phyloP scores from a whole-genome alignment of 2,797 vertebrate species.

The Pangasius sanitwongsei region DNA sequence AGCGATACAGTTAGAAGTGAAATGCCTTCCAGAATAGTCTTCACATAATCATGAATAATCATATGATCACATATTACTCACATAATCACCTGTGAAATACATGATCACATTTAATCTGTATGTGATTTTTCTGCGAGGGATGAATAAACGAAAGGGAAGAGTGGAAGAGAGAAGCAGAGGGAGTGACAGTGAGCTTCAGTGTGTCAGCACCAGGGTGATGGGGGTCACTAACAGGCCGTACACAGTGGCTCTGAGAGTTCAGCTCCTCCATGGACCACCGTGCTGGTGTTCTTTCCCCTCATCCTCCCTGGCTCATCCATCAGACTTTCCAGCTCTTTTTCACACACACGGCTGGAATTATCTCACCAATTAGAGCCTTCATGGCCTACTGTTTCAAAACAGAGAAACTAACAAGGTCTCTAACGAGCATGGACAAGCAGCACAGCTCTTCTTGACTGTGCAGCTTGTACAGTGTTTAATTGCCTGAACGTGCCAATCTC shows the following conservation, averaged over 20 bases:
- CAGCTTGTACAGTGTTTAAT: background rate
- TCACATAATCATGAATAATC: background rate
- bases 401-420: constrained; percentile 12
- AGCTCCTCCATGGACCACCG: constrained; percentile 73
- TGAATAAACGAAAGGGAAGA: background rate
- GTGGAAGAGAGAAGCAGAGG: constrained; percentile 3
- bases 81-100: background rate
- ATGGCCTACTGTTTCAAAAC: constrained; percentile 40
- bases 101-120: background rate
- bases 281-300: constrained; percentile 72
- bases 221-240: constrained; percentile 72
- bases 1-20: background rate
- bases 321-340: constrained; percentile 40
- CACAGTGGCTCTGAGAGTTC: constrained; percentile 74
- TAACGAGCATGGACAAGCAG: background rate
- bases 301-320: constrained; percentile 40
- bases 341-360: constrained; percentile 22
- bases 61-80: background rate
- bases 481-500: background rate
- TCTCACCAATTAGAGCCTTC: constrained; percentile 48
- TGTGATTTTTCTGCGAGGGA: background rate
- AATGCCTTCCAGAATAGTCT: background rate
- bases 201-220: constrained; percentile 74
- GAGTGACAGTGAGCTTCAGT: constrained; percentile 60
- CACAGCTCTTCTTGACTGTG: background rate